Evolutionary conservation across 2,888 invertebrate species (phyloP), one percentile per base, ranked within the genome.

Genomic region (Vannuccia rotundouncinata): DNA sequence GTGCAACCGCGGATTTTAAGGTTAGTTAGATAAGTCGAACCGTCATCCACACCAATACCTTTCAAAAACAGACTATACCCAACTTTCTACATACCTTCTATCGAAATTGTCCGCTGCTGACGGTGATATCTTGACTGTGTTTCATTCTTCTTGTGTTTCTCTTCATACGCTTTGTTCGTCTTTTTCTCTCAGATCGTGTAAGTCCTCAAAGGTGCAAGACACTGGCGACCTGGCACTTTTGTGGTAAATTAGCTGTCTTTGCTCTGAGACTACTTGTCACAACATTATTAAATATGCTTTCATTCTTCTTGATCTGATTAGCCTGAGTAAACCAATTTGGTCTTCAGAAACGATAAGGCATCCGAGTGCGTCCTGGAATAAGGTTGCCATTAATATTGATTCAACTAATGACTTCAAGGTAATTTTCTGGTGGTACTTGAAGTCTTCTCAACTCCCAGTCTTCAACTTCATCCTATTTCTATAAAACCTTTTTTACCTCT

Each of bases 211-310:
- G 10, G 79, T 73, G 17, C 74, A 31, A 1, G 66, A 66, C 25
- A 74, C 79, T 29, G 79, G 79, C 31, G 31, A 74, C 25, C 74
- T 73, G 30, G 79, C 79, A 22, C 66, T 79, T 29, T 29, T 73
- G 17, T 79, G 79, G 79, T 79, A 27, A 29, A 59, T 45, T 10
- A 45, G 17, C 17, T 5, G 5, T 5, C 45, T 10, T 45, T 10
- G 45, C 5, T 45, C 17, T 17, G 17, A 45, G 45, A 45, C 17
- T 45, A 10, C 17, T 45, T 17, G 45, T 10, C 45, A 45, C 45
- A 45, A 13, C 17, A 5, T 45, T 13, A 45, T 45, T 45, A 45
- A 13, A 45, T n/a, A 17, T 45, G 45, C 17, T 5, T 45, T 45
- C 45, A 13, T 45, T 45, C 45, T 17, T 66, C 66, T 5, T 5